Evolutionary conservation across 2,888 invertebrate genomes (phyloP), one percentile per base, ranked within the genome.

Genomic region (Ectropis crepuscularia): DNA sequence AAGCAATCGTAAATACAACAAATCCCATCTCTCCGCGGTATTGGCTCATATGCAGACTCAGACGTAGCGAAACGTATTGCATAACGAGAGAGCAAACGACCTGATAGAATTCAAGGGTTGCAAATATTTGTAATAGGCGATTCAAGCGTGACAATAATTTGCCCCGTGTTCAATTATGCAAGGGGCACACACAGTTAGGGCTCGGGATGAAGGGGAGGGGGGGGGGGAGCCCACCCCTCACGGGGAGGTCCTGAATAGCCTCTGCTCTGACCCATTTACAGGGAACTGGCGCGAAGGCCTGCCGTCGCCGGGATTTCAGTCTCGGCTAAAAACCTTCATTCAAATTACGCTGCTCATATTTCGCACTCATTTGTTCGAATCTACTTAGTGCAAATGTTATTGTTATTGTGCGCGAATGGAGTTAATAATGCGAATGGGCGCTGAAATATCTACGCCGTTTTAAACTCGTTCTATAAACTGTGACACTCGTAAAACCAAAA

Each of bases 251-350:
- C 82, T 85, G 85, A 86, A 87, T 87, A 85, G 88, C 89, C 87
- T 88, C 88, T 91, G 91, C 87, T 88, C 88, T 91, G 91, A 91
- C 91, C 91, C 89, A 91, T 88, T 90, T 91, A 86, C 88, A 78
- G 82, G 74, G 80, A 86, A 81, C 85, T 80, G 85, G 81, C 81
- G 81, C 81, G 81, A 80, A 84, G 81, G 80, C 82, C 79, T 75
- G 76, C 78, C 76, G 75, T 69, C 68, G 64, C 70, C 69, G 73
- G 72, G 72, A 69, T 71, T 71, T 68, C 62, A 72, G 67, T 68
- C 69, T 67, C 68, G 65, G 55, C 71, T 70, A 70, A 69, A 70
- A 72, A 72, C 70, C 66, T 72, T 69, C 70, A 63, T 68, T 70
- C 67, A 72, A 70, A 68, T 72, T 70, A 66, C 70, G 68, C 57